Evolutionary conservation across 2,113 vertebrate genomes (phyloP), one percentile per base, ranked within the genome.

Genomic region (Calidris pugnax): DNA sequence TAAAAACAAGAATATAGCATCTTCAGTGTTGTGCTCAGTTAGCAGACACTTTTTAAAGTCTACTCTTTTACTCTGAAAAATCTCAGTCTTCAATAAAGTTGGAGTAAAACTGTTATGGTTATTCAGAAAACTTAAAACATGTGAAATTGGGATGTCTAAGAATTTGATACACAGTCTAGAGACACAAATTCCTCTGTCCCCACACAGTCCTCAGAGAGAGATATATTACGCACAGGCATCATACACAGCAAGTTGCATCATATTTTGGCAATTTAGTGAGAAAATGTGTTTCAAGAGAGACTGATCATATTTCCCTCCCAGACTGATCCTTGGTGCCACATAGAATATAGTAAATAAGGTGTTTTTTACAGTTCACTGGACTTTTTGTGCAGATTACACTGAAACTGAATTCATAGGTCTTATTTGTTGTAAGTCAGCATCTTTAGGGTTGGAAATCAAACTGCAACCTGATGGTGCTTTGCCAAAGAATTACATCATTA

Each of bases 171-270:
- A 10, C 20, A 32, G 15, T 75, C 82, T 37, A 68, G n/a, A 55
- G 28, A 33, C 32, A 62, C 19, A 8, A 71, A 83, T 12, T 17
- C 10, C n/a, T 74, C 27, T 43, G 11, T 55, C 53, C 53, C 53
- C 17, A 30, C 30, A 55, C 17, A 39, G 26, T 66, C 2, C 24
- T 59, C 19, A 33, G 53, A 74, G 30, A 57, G 30, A 47, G 23
- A 21, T 4, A 9, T 30, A 66, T 33, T 15, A 13, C 35, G 14
- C 24, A 26, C 32, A 67, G 37, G 24, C 15, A 53, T n/a, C 2
- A 1, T 21, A 41, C 18, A 10, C 0, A 0, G 18, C 7, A 33
- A 72, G 19, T 32, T 33, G 18, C 11, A 30, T 35, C 1, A 0
- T 39, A 32, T 67, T 79, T 85, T 63, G n/a, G n/a, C 19, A 89